phyloP scores from a whole-genome alignment of 2,888 invertebrate genomes.

The Caenorhabditis sp. region DNA sequence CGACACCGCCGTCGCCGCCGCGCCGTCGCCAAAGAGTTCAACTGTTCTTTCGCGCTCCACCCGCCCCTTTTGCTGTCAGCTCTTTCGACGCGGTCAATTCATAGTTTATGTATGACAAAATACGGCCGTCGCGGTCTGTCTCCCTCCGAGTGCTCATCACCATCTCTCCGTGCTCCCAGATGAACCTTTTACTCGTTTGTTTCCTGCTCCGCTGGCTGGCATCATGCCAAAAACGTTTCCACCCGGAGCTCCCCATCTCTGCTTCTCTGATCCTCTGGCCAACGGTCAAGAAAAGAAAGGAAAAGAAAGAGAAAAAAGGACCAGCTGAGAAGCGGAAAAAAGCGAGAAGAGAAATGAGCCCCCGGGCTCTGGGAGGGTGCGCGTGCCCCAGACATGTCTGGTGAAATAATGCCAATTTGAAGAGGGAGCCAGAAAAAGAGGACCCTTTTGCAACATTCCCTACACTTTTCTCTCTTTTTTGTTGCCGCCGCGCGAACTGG shows the following conservation, averaged over 20 bases:
- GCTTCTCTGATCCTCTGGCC: slow-evolving; percentile 20
- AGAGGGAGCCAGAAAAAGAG: slow-evolving; percentile 19
- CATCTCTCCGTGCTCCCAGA: neutral
- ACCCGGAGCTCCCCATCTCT: too few relatives aligned
- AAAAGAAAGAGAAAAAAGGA: slow-evolving; percentile 9
- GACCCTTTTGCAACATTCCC: slow-evolving; percentile 39
- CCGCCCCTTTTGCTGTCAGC: neutral
- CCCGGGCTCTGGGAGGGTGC: neutral
- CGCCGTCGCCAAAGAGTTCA: slow-evolving; percentile 28
- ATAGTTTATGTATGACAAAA: slow-evolving; percentile 54
- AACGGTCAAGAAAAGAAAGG: neutral
- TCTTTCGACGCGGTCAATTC: slow-evolving; percentile 5
- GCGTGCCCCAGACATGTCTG: slow-evolving; percentile 45
- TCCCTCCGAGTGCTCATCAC: neutral
- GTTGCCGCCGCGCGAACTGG: neutral
- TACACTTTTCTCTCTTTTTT: slow-evolving; percentile 6
- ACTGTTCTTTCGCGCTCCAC: slow-evolving; percentile 29
- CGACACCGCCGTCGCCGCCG: slow-evolving; percentile 17
- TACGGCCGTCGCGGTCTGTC: slow-evolving; percentile 9
- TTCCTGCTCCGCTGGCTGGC: neutral
- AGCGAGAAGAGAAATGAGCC: slow-evolving; percentile 35
- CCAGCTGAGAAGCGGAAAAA: slow-evolving; percentile 28
- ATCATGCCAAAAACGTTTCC: slow-evolving; percentile 39
- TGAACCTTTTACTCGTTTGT: neutral
- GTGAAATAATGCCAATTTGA: slow-evolving; percentile 53